Evolutionary conservation across 2,888 invertebrate genomes (phyloP), one percentile per base, ranked within the genome.

Genomic region (Pseudolycoriella hygida): DNA sequence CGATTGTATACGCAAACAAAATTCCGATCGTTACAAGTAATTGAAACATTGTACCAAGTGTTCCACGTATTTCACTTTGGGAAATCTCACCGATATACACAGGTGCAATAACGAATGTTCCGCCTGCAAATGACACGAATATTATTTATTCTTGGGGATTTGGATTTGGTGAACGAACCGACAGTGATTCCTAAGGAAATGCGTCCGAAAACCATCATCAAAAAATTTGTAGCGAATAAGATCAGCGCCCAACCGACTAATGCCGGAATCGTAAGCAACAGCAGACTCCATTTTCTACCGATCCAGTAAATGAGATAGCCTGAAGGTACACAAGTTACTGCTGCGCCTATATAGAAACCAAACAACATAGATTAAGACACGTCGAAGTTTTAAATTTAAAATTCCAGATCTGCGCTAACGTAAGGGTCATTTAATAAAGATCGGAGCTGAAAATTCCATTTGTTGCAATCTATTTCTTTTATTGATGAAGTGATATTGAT

Each of bases 11-110:
- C 0, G 80, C 72, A 49, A 82, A 71, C 1, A 90, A 69, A 47
- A 93, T 87, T 51, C 93, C 93, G 12, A 80, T 60, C 0, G 84
- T 84, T 46, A 90, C 69, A 74, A 86, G 80, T 25, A 94, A 64
- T 59, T 93, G 92, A 59, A 89, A 88, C 57, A 80, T 86, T 43
- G 86, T 83, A 3, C 90, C 92, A 0, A 93, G 65, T 0, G 77
- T 74, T 1, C 93, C 93, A 46, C 93, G 72, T 53, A 88, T 77
- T 20, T 78, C 75, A 53, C 79, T 83, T 53, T 88, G 80, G 0
- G 89, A 77, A 40, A 88, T 87, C 68, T 94, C 94, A 38, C 78
- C 80, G 5, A 79, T 81, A 58, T 87, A 88, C 50, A 89, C 73
- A 0, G 92, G 90, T 0, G 81, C 83, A 1, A 83, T 79, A 17